phyloP scores from a whole-genome alignment of 2,888 invertebrate genomes.

The Drosophila dives region DNA sequence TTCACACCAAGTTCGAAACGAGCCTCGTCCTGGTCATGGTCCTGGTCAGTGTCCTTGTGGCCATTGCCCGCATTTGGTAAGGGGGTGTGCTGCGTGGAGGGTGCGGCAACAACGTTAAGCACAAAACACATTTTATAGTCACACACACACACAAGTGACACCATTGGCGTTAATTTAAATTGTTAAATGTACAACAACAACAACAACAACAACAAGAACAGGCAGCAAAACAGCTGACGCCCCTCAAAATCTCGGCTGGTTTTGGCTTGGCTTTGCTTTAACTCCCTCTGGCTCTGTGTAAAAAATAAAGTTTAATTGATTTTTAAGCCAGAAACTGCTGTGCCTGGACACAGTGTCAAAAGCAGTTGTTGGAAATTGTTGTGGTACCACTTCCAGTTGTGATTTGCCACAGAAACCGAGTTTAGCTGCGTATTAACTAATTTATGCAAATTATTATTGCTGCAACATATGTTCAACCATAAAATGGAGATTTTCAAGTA shows the following conservation, averaged over 20 bases:
- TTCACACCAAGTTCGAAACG: slow-evolving; percentile 73
- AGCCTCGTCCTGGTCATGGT: slow-evolving; percentile 24
- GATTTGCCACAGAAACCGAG: slow-evolving; percentile 58
- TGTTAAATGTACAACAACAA: slow-evolving; percentile 73
- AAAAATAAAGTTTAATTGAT: slow-evolving; percentile 79
- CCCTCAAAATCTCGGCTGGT: slow-evolving; percentile 60
- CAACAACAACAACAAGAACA: slow-evolving; percentile 33
- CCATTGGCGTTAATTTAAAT: slow-evolving; percentile 84
- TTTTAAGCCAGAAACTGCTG: slow-evolving; percentile 77
- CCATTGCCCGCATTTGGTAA: slow-evolving; percentile 61
- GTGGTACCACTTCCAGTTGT: slow-evolving; percentile 42
- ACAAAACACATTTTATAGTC: slow-evolving; percentile 77
- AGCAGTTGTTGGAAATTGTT: slow-evolving; percentile 75
- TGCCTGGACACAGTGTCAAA: slow-evolving; percentile 78
- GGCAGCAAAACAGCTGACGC: slow-evolving; percentile 51
- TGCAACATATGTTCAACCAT: slow-evolving; percentile 77
- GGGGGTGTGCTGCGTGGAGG: no score
- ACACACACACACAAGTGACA: slow-evolving; percentile 73
- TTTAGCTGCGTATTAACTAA: slow-evolving; percentile 65
- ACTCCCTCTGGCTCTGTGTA: slow-evolving; percentile 44
- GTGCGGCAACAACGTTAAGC: slow-evolving; percentile 64
- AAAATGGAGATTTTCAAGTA: slow-evolving; percentile 80
- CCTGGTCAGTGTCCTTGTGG: slow-evolving; percentile 30
- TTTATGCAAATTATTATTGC: slow-evolving; percentile 80
- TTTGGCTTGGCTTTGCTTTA: slow-evolving; percentile 33